Percentiles rank a stretch among this genome's conserved stretches.
Conservation (phyloP, 2,888 invertebrate genomes). For the Trilocha varians region DNA sequence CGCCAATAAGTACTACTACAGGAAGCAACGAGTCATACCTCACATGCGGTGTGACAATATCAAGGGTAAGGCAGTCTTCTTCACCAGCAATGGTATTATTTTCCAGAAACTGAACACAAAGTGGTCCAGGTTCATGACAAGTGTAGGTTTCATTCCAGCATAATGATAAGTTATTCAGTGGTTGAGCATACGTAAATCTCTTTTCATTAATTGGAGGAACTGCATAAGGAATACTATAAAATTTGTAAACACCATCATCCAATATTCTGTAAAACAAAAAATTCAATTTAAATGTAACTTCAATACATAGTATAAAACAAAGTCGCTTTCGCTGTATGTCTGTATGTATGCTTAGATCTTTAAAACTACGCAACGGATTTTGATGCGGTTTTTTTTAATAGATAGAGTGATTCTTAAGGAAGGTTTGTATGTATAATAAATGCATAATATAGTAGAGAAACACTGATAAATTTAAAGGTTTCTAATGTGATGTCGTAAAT, state of each 20-base stretch:
- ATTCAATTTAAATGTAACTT: not conserved
- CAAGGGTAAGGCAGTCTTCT: slow-evolving; percentile 88
- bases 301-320: no score
- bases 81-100: slow-evolving; percentile 78
- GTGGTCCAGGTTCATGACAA: slow-evolving; percentile 77
- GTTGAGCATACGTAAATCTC: slow-evolving; percentile 81
- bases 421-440: no score
- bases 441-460: no score
- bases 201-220: slow-evolving; percentile 78
- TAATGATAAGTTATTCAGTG: slow-evolving; percentile 77
- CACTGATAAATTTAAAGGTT: no score
- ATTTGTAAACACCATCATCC: slow-evolving; percentile 85
- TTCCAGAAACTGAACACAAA: slow-evolving; percentile 80
- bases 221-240: slow-evolving; percentile 88
- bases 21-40: slow-evolving; percentile 85
- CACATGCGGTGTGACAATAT: slow-evolving; percentile 86
- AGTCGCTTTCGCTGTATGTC: not conserved
- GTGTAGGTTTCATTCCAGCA: slow-evolving; percentile 86
- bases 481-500: no score
- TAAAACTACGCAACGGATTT: no score
- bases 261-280: slow-evolving; percentile 69
- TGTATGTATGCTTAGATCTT: no score
- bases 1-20: slow-evolving; percentile 87
- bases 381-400: no score
- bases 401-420: no score